A percentile compares a stretch with the other conserved stretches of the same genome.
These are phyloP conservation scores for Drosophila grimshawi DNA, from an alignment of 1,140 invertebrate genomes.

Conservation along the genomic window DNA sequence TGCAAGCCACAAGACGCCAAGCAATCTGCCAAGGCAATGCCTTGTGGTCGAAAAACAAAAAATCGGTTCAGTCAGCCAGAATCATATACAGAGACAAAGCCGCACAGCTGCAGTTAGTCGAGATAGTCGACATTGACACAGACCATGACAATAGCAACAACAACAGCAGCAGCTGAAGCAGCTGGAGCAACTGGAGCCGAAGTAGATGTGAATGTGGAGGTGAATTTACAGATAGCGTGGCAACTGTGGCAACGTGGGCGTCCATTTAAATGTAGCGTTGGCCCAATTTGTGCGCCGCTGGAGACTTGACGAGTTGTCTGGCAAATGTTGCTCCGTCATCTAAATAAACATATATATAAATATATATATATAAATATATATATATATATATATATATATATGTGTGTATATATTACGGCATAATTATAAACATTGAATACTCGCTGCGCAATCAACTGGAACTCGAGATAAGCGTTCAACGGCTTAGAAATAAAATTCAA, in stretches of 20 bases:
- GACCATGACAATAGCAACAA: constrained; percentile 34
- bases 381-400: constrained; percentile 15
- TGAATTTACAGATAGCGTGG: constrained; percentile 24
- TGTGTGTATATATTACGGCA: constrained; percentile 7
- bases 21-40: constrained; percentile 40
- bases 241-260: constrained; percentile 52
- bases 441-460: constrained; percentile 36
- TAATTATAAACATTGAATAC: constrained; percentile 37
- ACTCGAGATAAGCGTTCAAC: constrained; percentile 34
- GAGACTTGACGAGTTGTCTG: constrained; percentile 18
- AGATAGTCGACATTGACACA: constrained; percentile 65
- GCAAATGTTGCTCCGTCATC: constrained; percentile 33
- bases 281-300: constrained; percentile 63
- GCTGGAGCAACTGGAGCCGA: background rate
- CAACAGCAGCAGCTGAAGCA: background rate
- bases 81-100: constrained; percentile 37
- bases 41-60: constrained; percentile 61
- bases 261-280: constrained; percentile 67
- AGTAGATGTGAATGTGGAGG: background rate
- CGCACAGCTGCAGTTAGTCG: constrained; percentile 11
- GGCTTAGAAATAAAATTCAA: constrained; percentile 46
- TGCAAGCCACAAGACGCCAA: constrained; percentile 46
- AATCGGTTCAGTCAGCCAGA: constrained; percentile 14
- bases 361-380: constrained; percentile 24
- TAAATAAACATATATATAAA: constrained; percentile 15